phyloP scores from a whole-genome alignment of 2,888 invertebrate species.

The Ametastegia equiseti region DNA sequence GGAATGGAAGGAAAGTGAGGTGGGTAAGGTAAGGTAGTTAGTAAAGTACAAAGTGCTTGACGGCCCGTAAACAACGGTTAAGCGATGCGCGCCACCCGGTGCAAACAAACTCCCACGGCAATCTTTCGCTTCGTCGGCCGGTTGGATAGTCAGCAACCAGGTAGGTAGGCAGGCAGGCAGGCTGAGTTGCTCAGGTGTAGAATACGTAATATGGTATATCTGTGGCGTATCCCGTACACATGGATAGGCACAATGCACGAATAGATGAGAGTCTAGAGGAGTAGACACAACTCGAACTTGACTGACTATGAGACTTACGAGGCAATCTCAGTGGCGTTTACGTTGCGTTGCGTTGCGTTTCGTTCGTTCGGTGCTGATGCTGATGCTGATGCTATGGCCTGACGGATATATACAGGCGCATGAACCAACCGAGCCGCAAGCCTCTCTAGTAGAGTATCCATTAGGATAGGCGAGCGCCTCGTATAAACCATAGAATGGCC shows the following conservation, averaged over 20 bases:
- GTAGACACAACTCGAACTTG: constrained; percentile 28
- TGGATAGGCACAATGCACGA: not conserved
- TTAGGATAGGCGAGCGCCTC: constrained; percentile 40
- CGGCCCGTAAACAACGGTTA: constrained; percentile 72
- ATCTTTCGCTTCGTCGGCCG: constrained; percentile 42
- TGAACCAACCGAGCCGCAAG: not conserved
- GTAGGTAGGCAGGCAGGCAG: no score
- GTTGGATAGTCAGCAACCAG: no score
- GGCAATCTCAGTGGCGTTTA: constrained; percentile 39
- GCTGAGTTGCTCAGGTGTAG: constrained; percentile 28
- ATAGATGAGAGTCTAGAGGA: not conserved
- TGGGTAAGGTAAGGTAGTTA: constrained; percentile 64
- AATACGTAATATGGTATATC: not conserved
- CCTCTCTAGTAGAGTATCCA: constrained; percentile 23
- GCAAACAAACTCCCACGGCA: constrained; percentile 49
- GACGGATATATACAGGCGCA: not conserved
- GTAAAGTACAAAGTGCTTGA: constrained; percentile 67
- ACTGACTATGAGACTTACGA: constrained; percentile 28
- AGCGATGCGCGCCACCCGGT: constrained; percentile 62
- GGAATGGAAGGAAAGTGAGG: not conserved
- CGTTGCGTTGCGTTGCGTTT: constrained; percentile 14
- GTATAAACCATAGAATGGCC: constrained; percentile 39
- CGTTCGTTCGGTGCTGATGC: not conserved
- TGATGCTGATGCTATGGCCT: not conserved
- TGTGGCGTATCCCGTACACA: not conserved